phyloP scores from a whole-genome alignment of 2,888 invertebrate species.

The Melanostoma mellinum region DNA sequence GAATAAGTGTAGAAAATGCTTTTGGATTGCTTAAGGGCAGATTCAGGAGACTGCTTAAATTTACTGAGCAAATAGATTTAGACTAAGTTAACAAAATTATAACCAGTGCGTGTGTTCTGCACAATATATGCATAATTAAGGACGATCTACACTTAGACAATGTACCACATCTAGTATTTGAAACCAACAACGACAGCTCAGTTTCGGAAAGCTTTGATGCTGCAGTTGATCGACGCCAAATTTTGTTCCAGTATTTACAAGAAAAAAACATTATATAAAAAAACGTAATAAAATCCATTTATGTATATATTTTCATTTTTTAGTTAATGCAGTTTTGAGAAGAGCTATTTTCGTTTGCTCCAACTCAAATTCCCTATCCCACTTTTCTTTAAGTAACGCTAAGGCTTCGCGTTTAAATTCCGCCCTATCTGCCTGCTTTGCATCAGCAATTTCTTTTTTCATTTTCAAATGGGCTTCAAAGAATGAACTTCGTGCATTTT shows the following conservation, averaged over 20 bases:
- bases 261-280: background rate
- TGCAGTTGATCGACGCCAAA: background rate
- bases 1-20: slow-evolving; percentile 75
- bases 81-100: slow-evolving; percentile 21
- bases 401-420: too few species aligned
- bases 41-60: slow-evolving; percentile 74
- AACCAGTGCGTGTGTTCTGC: slow-evolving; percentile 64
- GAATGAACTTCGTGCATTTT: too few species aligned
- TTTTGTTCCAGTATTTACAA: background rate
- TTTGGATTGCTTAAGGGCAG: slow-evolving; percentile 76
- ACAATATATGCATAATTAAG: slow-evolving; percentile 67
- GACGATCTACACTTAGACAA: background rate
- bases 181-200: background rate
- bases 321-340: too few species aligned
- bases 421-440: too few species aligned
- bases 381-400: too few species aligned
- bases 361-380: too few species aligned
- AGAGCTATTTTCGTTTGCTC: too few species aligned
- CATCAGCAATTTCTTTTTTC: too few species aligned
- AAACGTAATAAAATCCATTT: background rate
- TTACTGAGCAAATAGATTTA: slow-evolving; percentile 71
- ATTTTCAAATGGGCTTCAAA: too few species aligned
- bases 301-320: too few species aligned
- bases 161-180: background rate
- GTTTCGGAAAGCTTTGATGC: background rate